Conservation (phyloP, 2,888 invertebrate species). For the Leptopilina drosophilae region DNA sequence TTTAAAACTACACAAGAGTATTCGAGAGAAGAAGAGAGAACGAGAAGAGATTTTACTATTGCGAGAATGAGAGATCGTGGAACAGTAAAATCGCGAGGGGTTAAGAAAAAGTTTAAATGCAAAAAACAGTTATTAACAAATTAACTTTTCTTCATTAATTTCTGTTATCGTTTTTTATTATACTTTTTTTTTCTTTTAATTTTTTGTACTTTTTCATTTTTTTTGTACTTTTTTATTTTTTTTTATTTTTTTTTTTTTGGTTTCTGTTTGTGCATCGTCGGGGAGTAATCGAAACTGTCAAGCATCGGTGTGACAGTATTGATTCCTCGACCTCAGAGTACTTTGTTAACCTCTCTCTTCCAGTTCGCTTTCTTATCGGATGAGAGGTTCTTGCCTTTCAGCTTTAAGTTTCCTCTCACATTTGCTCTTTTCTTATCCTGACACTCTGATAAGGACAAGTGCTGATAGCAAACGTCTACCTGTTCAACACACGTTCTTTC, state of each 20-base stretch:
- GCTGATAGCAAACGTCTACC: conserved; percentile 49
- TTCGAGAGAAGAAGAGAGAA: neutral
- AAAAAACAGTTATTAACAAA: too few relatives aligned
- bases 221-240: neutral
- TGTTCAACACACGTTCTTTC: neutral
- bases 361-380: conserved; percentile 59
- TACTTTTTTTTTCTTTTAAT: neutral
- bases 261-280: neutral
- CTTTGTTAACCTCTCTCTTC: conserved; percentile 57
- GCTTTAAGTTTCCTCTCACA: conserved; percentile 52
- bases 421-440: conserved; percentile 39
- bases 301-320: conserved; percentile 50
- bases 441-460: conserved; percentile 54
- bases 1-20: conserved; percentile 24
- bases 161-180: neutral
- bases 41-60: neutral
- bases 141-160: neutral
- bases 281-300: conserved; percentile 38
- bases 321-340: conserved; percentile 54
- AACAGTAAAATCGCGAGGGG: neutral
- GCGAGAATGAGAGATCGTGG: conserved; percentile 12
- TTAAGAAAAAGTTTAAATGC: too few relatives aligned
- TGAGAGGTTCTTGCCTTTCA: conserved; percentile 45
- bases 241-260: neutral
- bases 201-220: neutral